phyloP scores from a whole-genome alignment of 92 coral and sea anemone genomes.

The Phenganax marumi region DNA sequence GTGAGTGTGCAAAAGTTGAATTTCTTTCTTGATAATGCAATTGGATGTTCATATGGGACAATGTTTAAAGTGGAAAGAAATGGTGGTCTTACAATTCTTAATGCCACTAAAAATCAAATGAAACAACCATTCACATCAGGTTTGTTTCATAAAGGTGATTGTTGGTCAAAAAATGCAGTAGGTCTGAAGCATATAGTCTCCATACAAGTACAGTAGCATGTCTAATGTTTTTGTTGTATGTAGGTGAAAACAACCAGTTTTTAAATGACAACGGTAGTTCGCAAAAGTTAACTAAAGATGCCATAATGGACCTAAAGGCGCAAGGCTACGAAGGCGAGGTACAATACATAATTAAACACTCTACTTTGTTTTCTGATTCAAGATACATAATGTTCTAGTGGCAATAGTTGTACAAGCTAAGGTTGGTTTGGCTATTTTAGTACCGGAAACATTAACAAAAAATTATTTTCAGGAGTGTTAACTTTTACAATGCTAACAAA shows the following conservation, averaged over 20 bases:
- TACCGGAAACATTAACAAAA: too few species aligned
- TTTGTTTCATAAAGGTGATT: background rate
- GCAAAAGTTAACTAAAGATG: constrained; percentile 89
- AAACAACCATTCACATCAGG: constrained; percentile 10
- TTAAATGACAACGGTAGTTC: constrained; percentile 78
- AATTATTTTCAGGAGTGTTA: too few species aligned
- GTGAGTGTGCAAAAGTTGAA: constrained; percentile 66
- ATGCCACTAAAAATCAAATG: background rate
- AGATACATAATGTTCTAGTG: background rate
- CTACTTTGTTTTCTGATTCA: background rate
- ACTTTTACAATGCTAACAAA: too few species aligned
- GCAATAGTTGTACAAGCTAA: background rate
- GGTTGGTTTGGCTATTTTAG: too few species aligned
- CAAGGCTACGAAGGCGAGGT: constrained; percentile 90
- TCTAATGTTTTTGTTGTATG: background rate
- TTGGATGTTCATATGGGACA: constrained; percentile 78
- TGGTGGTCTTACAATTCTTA: constrained; percentile 14
- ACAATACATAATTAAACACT: background rate
- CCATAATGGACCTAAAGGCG: constrained; percentile 81
- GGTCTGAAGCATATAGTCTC: background rate
- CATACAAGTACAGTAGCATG: background rate
- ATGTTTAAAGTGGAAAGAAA: constrained; percentile 74
- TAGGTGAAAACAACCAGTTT: constrained; percentile 63
- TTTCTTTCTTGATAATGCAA: constrained; percentile 73
- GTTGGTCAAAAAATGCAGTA: background rate